Base-by-base conservation (phyloP, 1,140 invertebrate species). In the Bombus terrestris region DNA sequence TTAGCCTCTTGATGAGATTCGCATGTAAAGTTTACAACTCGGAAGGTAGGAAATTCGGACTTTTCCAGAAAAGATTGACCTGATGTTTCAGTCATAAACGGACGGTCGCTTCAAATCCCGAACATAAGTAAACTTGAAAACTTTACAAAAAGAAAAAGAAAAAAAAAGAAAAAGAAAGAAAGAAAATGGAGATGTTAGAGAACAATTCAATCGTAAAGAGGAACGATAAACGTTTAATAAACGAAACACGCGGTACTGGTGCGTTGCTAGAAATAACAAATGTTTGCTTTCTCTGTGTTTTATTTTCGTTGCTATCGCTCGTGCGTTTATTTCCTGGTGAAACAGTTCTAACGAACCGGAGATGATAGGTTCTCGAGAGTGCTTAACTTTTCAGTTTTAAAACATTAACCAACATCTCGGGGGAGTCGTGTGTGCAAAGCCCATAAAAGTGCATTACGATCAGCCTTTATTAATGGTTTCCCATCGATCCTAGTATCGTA, bases 311-410 rank as follows among this genome's bases (percentile, higher is more conserved):
- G 32, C 32, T 28, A 66, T 15, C 43, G 18, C 47, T 77, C 6
- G 47, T 57, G 25, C 35, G 37, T 84, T 75, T 62, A 43, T 75
- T 79, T 88, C 10, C 71, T 25, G 28, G 59, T 22, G 75, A 79
- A 87, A 62, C 62, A 64, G 22, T 39, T 25, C 25, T 82, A 80
- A 88, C 81, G 69, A 88, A 85, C 77, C 39, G 32, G 43, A 72
- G 22, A 25, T 73, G 37, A 35, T 35, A 18, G 37, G 22, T 37
- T 39, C 80, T 69, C 75, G 18, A 12, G 71, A 74, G 64, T 41
- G 59, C 68, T 84, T 84, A 79, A 88, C 32, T 72, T 84, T 88
- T 80, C 84, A 88, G 76, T 88, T 88, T 76, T 88, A 32, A 76
- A 80, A 66, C 75, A 57, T 69, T 59, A 18, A 39, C 86, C 9